phyloP scores from a whole-genome alignment of 2,888 invertebrate genomes.

The Eledone cirrhosa region DNA sequence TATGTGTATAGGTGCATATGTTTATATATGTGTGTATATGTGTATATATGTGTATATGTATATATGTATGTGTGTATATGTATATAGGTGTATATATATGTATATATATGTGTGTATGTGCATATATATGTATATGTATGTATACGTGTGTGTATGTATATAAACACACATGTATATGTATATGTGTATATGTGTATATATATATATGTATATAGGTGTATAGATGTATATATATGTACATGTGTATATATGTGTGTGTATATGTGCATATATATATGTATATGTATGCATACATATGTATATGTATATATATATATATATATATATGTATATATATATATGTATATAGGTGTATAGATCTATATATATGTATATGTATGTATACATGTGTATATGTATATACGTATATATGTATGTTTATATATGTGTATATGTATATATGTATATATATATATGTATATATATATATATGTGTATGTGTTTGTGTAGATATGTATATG shows the following conservation, averaged over 20 bases:
- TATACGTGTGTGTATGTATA: not conserved
- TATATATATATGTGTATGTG: not conserved
- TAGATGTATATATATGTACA: not conserved
- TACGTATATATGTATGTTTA: not conserved
- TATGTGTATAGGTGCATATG: not conserved
- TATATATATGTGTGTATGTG: not conserved
- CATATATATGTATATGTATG: not conserved
- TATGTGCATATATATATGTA: conserved; percentile 2
- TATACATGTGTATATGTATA: not conserved
- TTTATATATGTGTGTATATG: not conserved
- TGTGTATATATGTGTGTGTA: not conserved
- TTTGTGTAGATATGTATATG: not conserved
- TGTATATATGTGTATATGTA: not conserved
- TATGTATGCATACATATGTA: not conserved
- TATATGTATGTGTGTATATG: not conserved
- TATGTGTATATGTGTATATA: not conserved
- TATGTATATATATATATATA: conserved; percentile 11
- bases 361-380: not conserved
- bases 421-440: not conserved
- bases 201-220: not conserved
- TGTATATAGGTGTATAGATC: conserved; percentile 5
- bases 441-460: not conserved
- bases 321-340: conserved; percentile 9
- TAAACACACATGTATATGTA: not conserved
- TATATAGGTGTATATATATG: not conserved